These are phyloP conservation scores for Tachyglossus aculeatus DNA, from an alignment of 2,797 vertebrate genomes.

Conservation along the genomic window DNA sequence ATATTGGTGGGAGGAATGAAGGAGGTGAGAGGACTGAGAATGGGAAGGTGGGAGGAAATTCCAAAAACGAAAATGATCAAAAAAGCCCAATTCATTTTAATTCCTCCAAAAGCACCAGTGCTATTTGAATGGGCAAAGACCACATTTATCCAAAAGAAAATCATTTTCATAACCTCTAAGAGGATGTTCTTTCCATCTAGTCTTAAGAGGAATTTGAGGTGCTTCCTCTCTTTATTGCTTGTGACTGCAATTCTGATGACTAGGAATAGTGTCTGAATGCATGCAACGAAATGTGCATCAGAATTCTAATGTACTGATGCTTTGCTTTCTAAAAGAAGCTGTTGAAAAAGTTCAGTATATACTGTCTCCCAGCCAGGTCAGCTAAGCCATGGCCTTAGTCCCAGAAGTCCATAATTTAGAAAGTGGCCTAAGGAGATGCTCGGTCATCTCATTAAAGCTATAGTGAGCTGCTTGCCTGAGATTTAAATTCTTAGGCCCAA, in stretches of 20 bases:
- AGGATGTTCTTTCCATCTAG: no score
- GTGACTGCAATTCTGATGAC: background rate
- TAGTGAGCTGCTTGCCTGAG: conserved; percentile 33
- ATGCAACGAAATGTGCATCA: conserved; percentile 14
- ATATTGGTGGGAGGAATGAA: no score
- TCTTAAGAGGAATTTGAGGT: no score
- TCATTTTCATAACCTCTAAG: no score
- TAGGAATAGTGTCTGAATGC: no score
- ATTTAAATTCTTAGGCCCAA: conserved; percentile 47
- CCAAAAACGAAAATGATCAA: no score
- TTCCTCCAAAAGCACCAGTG: no score
- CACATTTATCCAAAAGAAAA: no score
- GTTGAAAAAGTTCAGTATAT: background rate
- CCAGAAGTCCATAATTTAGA: conserved; percentile 20
- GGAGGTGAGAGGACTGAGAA: no score
- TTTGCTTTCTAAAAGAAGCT: conserved; percentile 3
- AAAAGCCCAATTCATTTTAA: no score
- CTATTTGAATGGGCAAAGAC: no score
- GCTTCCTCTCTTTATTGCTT: background rate
- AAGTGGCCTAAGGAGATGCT: conserved; percentile 1
- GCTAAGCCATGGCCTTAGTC: background rate
- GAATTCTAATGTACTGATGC: background rate
- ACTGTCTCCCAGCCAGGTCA: background rate
- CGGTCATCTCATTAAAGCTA: conserved; percentile 12
- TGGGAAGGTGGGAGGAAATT: no score